These are phyloP conservation scores for Chloropsis hardwickii DNA, from an alignment of 2,113 vertebrate genomes.

Conservation along the genomic window DNA sequence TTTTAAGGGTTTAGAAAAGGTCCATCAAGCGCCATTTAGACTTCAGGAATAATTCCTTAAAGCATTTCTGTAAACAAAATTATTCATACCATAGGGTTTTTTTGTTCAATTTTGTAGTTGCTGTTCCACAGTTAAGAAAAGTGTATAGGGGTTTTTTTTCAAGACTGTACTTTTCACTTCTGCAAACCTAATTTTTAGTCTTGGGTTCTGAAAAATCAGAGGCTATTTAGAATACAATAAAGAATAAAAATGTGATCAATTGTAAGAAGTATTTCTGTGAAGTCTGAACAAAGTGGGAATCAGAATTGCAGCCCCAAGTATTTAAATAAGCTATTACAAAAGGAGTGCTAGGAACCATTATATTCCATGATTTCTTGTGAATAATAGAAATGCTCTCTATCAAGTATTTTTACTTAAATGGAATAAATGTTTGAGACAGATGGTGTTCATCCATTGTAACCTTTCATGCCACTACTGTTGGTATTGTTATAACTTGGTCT, in stretches of 20 bases:
- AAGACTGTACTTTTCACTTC: slow-evolving; percentile 51
- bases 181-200: slow-evolving; percentile 57
- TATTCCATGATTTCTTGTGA: slow-evolving; percentile 73
- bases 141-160: neutral
- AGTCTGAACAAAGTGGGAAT: slow-evolving; percentile 73
- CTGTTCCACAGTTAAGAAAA: neutral
- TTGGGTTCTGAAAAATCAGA: slow-evolving; percentile 65
- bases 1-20: neutral
- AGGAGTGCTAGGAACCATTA: slow-evolving; percentile 71
- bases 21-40: neutral
- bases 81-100: neutral
- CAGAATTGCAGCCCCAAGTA: slow-evolving; percentile 72
- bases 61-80: slow-evolving; percentile 15
- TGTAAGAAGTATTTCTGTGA: slow-evolving; percentile 69
- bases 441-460: slow-evolving; percentile 70
- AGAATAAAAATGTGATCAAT: slow-evolving; percentile 71
- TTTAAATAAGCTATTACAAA: slow-evolving; percentile 80
- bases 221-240: slow-evolving; percentile 67
- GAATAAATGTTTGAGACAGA: slow-evolving; percentile 72
- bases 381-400: slow-evolving; percentile 74
- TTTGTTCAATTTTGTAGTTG: neutral
- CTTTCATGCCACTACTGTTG: slow-evolving; percentile 68
- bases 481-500: slow-evolving; percentile 68
- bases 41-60: slow-evolving; percentile 6
- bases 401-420: slow-evolving; percentile 76